These are phyloP conservation scores for Alosa alosa DNA, from an alignment of 2,113 vertebrate species.

Conservation along the genomic window DNA sequence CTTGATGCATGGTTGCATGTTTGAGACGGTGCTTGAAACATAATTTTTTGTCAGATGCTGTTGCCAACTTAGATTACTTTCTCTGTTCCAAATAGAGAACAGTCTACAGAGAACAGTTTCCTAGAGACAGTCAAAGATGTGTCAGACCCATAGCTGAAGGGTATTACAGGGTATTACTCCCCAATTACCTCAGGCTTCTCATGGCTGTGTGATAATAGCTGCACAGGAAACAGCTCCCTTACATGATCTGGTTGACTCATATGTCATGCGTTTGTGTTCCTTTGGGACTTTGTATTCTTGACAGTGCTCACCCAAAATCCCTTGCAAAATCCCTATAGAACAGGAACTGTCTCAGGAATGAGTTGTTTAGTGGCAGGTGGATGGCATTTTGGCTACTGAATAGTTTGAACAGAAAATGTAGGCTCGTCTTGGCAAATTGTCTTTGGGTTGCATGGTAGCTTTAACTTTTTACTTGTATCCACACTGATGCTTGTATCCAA, in stretches of 20 bases:
- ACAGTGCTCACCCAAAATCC: background rate
- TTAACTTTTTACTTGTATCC: background rate
- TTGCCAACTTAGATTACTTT: background rate
- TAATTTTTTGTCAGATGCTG: background rate
- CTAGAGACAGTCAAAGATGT: background rate
- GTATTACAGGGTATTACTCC: background rate
- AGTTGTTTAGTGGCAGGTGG: slow-evolving; percentile 17
- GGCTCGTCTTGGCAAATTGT: background rate
- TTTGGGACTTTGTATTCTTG: background rate
- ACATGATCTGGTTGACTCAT: background rate
- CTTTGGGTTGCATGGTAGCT: background rate
- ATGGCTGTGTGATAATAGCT: background rate
- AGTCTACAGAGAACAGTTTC: no score
- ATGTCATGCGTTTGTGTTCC: background rate
- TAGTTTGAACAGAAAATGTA: background rate
- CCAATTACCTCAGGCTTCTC: background rate
- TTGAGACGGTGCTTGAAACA: background rate
- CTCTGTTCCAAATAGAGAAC: background rate
- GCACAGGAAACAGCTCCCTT: background rate
- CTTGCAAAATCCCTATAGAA: background rate
- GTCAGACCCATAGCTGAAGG: background rate
- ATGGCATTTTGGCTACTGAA: slow-evolving; percentile 17
- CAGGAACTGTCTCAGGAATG: background rate
- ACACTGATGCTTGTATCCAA: no score
- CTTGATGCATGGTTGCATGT: slow-evolving; percentile 8